Base-by-base conservation (phyloP, 2,113 vertebrate species). In the Calonectris borealis region DNA sequence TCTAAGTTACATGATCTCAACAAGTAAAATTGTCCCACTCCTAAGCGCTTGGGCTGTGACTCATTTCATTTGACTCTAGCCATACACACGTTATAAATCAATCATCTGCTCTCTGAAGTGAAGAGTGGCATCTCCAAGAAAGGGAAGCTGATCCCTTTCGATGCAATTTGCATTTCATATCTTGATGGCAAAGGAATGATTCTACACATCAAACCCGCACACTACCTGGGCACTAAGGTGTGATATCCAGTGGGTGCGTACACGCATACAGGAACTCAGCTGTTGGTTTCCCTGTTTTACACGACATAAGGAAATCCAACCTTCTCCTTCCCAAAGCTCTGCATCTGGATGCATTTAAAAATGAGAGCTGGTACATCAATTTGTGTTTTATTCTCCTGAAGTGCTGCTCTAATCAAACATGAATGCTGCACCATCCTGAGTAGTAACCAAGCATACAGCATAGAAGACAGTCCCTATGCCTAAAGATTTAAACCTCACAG, bases 51-150 rank as follows among this genome's bases (percentile, higher is more conserved):
- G 54, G 36, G 21, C 34, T 86, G 32, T 66, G 65, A 72, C 29
- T 73, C 15, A 86, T 71, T 89, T 75, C 8, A 66, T 51, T 58
- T 83, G 27, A 26, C 29, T 92, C 27, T 9, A 81, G n/a, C 40
- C 34, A 19, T 4, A 1, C 32, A 29, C 16, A 38, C 0, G 0
- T 55, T 80, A 57, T 21, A 34, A 64, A 86, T 36, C 19, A 86
- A 6, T n/a, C 46, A 44, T 40, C 57, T 55, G 24, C 26, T 17
- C 29, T 64, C 77, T 55, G n/a, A 51, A 19, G n/a, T 38, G 58
- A 85, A 68, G 31, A 76, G 44, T 26, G n/a, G 15, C 42, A 71
- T 84, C 69, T 82, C 38, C 69, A 89, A 13, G 34, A 7, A 29
- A 82, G 65, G 42, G n/a, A 71, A 87, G 12, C 8, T 75, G 38